phyloP scores from a whole-genome alignment of 2,797 vertebrate genomes.

The Dendrocincla fuliginosa region DNA sequence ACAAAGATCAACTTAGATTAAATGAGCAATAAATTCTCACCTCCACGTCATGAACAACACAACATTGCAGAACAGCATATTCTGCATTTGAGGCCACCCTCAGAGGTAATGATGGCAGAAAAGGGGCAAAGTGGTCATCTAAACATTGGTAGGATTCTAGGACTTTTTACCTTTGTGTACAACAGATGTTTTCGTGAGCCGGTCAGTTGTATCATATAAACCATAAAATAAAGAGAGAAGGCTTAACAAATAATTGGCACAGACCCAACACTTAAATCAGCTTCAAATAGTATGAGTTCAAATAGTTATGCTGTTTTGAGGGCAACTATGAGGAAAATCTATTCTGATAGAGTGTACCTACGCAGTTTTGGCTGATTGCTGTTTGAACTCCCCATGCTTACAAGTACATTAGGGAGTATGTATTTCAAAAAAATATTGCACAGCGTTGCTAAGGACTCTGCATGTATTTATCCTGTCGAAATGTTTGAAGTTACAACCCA shows the following conservation, averaged over 20 bases:
- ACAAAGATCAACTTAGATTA: constrained; percentile 11
- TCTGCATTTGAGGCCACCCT: background rate
- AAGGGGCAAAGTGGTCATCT: constrained; percentile 18
- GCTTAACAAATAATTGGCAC: constrained; percentile 69
- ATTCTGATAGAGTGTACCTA: constrained; percentile 54
- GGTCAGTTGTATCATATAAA: constrained; percentile 64
- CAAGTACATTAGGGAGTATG: constrained; percentile 40
- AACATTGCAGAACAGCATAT: background rate
- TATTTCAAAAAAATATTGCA: constrained; percentile 33
- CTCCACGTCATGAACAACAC: constrained; percentile 17
- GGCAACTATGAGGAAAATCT: constrained; percentile 62
- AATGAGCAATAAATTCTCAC: constrained; percentile 12
- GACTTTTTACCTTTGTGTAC: constrained; percentile 47
- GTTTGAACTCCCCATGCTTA: constrained; percentile 68
- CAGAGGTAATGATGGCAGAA: background rate
- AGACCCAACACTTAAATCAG: constrained; percentile 68
- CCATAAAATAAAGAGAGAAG: constrained; percentile 69
- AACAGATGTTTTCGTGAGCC: constrained; percentile 70
- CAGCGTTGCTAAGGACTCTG: background rate
- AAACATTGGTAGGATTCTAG: constrained; percentile 19
- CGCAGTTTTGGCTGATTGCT: constrained; percentile 71
- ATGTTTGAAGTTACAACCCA: constrained; percentile 40
- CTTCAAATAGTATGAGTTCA: constrained; percentile 57
- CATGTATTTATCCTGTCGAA: constrained; percentile 4
- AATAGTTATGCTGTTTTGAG: constrained; percentile 52